Evolutionary conservation across 2,113 vertebrate genomes (phyloP), one percentile per base, ranked within the genome.

Genomic region (Centrocercus urophasianus): DNA sequence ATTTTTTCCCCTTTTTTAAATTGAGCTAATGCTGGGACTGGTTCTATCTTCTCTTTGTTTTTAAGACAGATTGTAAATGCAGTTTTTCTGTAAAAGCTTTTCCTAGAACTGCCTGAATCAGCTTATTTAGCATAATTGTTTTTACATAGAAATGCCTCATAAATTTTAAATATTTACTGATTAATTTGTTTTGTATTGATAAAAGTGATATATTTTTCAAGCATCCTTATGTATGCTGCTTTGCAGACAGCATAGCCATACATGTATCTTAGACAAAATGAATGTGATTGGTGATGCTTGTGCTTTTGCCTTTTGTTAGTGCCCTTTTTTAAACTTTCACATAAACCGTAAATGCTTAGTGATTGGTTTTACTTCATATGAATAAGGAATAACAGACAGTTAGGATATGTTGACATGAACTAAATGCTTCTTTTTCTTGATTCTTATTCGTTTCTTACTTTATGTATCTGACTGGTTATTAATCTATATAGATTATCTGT

Each of bases 21-120:
- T 95, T 96, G 97, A 97, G 66, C 38, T 84, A 91, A 93, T 82
- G 91, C 86, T 88, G 75, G 84, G 38, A 27, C 92, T 61, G 40
- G 73, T 93, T 72, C 56, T 65, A 42, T 77, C 27, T 89, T 89
- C 43, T 63, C 36, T 69, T 88, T 74, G 71, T n/a, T 93, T 95
- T 93, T 88, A 89, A 76, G 83, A 86, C 22, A 92, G 65, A 65
- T 89, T 93, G 54, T 61, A 93, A 95, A 78, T 90, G 80, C 56
- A 70, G 20, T 11, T 73, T 96, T 95, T 88, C 73, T 92, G 71
- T 34, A 73, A 81, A 90, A 94, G 69, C 73, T 95, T 95, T 92
- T 90, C 48, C 61, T 32, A 84, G 52, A 95, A 69, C n/a, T 85
- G 45, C 76, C 73, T 80, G 77, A 78, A 69, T 92, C 85, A 90